Evolutionary conservation across 2,888 invertebrate genomes (phyloP), one percentile per base, ranked within the genome.

Genomic region (Lissonota sp.): DNA sequence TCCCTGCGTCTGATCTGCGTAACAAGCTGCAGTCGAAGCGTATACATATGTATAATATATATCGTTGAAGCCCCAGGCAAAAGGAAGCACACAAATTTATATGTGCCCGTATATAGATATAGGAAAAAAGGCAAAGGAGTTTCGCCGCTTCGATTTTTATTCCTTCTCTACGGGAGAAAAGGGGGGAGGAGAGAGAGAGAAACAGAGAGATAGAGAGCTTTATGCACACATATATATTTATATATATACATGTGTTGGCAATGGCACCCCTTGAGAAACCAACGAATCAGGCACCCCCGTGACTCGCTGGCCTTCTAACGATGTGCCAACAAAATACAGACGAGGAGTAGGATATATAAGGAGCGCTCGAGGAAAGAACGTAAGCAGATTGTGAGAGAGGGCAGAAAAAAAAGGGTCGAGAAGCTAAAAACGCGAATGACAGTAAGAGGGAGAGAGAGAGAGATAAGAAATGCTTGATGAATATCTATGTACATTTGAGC

Each of bases 311-410:
- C 82, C 85, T 85, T 89, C 90, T 91, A 91, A 91, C 91, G 91
- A 91, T 91, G 91, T 91, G 91, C 91, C 88, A 91, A 91, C 91
- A 91, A 91, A 91, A 89, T 88, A 88, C 87, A 87, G 89, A 86
- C 86, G 73, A 86, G 88, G 89, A 90, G 26, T 1, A 26, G 26
- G 26, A 26, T 26, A 26, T 26, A 26, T 91, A 90, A 91, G 90
- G 88, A 89, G 86, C 67, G 79, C 82, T 86, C 83, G 81, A 80
- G 85, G 26, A 26, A 83, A 86, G 85, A 87, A 81, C 88, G 88
- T 90, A 91, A 91, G 91, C 90, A 91, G 91, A 91, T 91, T 86
- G 91, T 83, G 85, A 83, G 80, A 63, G 16, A 80, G 73, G 74
- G 62, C 42, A 40, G 58, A 63, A 63, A 71, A 64, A 70, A 57